Percentiles rank a stretch among this genome's conserved stretches.
These are phyloP conservation scores for Pollenia labialis DNA, from an alignment of 2,888 invertebrate genomes.

Conservation along the genomic window DNA sequence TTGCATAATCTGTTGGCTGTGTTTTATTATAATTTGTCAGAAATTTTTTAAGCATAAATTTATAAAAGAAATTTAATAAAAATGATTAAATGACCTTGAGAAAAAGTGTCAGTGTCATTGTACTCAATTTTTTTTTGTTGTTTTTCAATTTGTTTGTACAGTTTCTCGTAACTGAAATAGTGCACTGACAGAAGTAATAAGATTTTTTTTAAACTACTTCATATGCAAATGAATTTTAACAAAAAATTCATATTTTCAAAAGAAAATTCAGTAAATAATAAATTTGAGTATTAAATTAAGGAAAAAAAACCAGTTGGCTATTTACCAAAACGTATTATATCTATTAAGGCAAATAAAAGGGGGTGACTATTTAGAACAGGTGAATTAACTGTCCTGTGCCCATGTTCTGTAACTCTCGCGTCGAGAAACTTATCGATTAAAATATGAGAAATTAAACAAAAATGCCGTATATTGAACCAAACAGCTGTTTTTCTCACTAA, in stretches of 20 bases:
- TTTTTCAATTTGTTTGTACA: neutral
- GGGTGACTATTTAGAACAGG: too few relatives aligned
- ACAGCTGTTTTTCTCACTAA: too few relatives aligned
- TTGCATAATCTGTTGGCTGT: slow-evolving; percentile 48
- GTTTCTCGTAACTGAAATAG: neutral
- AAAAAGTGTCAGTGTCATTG: slow-evolving; percentile 67
- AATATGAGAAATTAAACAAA: too few relatives aligned
- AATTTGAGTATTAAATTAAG: neutral
- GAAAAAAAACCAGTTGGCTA: too few relatives aligned
- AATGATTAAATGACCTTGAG: slow-evolving; percentile 58
- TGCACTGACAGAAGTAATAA: slow-evolving; percentile 41
- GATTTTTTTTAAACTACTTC: slow-evolving; percentile 17
- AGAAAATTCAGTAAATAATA: neutral
- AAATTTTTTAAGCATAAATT: slow-evolving; percentile 14
- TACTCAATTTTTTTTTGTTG: slow-evolving; percentile 13
- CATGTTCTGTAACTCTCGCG: too few relatives aligned
- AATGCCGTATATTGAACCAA: too few relatives aligned
- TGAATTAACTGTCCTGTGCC: too few relatives aligned
- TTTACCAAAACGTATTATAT: too few relatives aligned
- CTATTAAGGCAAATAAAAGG: too few relatives aligned
- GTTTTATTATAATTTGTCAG: slow-evolving; percentile 49
- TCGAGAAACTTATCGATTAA: too few relatives aligned
- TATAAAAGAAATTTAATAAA: slow-evolving; percentile 30
- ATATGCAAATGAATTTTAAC: slow-evolving; percentile 7
- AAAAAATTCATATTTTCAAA: neutral